phyloP scores from a whole-genome alignment of 2,888 invertebrate genomes.

The Epinotia demarniana region DNA sequence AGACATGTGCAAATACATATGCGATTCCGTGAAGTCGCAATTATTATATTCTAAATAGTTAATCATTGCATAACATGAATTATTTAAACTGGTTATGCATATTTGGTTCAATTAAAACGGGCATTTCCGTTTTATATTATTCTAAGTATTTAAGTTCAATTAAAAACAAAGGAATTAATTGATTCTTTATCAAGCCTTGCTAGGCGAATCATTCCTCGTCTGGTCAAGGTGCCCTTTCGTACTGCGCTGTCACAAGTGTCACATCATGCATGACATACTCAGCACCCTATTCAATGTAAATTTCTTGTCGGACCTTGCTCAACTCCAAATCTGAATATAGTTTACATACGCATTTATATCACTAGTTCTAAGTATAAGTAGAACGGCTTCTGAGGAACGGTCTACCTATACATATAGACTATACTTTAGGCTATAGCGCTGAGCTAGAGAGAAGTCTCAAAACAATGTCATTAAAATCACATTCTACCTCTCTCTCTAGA shows the following conservation, averaged over 20 bases:
- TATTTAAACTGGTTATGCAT: constrained; percentile 32
- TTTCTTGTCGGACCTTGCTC: constrained; percentile 67
- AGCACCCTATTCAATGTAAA: constrained; percentile 79
- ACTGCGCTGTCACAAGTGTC: constrained; percentile 68
- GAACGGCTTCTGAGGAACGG: neutral
- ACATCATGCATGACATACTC: constrained; percentile 70
- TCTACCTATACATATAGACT: neutral
- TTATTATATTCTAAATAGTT: constrained; percentile 37
- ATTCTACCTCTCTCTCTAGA: constrained; percentile 35
- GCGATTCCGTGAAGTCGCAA: constrained; percentile 24
- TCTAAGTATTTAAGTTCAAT: neutral
- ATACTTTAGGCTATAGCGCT: too few relatives aligned
- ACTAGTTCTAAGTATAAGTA: constrained; percentile 5
- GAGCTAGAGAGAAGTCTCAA: neutral
- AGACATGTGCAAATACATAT: constrained; percentile 45
- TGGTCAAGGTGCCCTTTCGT: constrained; percentile 80
- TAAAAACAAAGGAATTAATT: neutral
- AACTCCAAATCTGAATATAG: constrained; percentile 56
- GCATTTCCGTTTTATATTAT: constrained; percentile 19
- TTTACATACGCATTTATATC: constrained; percentile 8
- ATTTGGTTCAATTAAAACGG: constrained; percentile 18
- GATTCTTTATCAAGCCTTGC: constrained; percentile 24
- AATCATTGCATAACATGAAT: constrained; percentile 33
- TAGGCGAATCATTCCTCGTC: constrained; percentile 58
- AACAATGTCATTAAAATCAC: constrained; percentile 44